Base-by-base conservation (phyloP, 2,797 vertebrate genomes). In the Gila robusta region DNA sequence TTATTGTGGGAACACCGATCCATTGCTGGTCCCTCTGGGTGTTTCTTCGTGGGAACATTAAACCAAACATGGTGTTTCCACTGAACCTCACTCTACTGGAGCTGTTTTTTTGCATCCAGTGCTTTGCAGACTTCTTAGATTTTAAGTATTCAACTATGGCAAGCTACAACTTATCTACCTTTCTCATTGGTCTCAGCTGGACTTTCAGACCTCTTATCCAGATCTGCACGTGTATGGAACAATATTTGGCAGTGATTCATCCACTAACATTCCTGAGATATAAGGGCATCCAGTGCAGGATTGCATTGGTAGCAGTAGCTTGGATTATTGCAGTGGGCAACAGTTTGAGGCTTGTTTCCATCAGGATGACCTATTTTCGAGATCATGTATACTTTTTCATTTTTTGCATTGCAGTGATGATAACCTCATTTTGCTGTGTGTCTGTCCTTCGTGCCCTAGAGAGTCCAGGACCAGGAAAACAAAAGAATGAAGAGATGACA, bases 401-500 rank as follows among this genome's bases (percentile, higher is more conserved):
- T 32, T 81, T 81, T 49, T 69, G 64, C 12, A 52, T 35, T 67
- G 64, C 64, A 3, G 6, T 71, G 73, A 35, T 17, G 6, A 37
- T 81, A 12, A 86, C 62, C n/a, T 83, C 64, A 1, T 86, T 84
- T 74, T 89, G 86, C 56, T 88, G 77, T 62, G 49, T 71, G 10
- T 83, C 84, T 37, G 72, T 89, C 2, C 66, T 88, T 16, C 9
- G 7, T 44, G 77, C 66, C 10, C 56, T 89, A 10, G 82, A 81
- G 76, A 52, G 35, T 2, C 81, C 86, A n/a, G 81, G 84, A 7
- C 84, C 84, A 44, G 84, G 86, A 16, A 28, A 52, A 37, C 79
- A 6, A 49, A 77, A 86, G 1, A 86, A 59, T n/a, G 21, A 0
- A 41, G 66, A 66, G 19, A 82, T 12, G 35, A 87, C 47, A 77